A percentile compares a stretch with the other conserved stretches of the same genome.
These are phyloP conservation scores for Adelges cooleyi DNA, from an alignment of 1,140 invertebrate species.

Conservation along the genomic window DNA sequence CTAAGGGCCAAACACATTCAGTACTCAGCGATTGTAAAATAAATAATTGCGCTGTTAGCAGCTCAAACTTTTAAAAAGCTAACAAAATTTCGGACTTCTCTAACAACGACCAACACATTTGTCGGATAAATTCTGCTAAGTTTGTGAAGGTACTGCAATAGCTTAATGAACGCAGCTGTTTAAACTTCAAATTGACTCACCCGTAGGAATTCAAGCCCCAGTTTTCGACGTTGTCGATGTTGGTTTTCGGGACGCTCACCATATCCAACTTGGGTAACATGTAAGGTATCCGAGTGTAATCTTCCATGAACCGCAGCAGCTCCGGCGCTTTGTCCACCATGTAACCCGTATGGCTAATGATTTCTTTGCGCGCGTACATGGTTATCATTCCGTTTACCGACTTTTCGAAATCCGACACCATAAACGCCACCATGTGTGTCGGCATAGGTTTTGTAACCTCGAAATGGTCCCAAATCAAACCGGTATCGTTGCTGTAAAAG, in stretches of 20 bases:
- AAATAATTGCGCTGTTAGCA: too few relatives aligned
- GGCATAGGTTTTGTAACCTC: slow-evolving; percentile 65
- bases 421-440: slow-evolving; percentile 60
- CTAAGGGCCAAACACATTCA: too few relatives aligned
- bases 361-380: slow-evolving; percentile 56
- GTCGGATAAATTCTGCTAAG: too few relatives aligned
- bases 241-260: slow-evolving; percentile 55
- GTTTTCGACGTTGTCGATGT: slow-evolving; percentile 77
- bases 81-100: too few relatives aligned
- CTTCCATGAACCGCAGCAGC: slow-evolving; percentile 33
- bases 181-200: slow-evolving; percentile 33
- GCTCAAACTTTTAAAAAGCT: too few relatives aligned
- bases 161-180: background rate
- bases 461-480: slow-evolving; percentile 68
- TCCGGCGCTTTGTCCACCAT: slow-evolving; percentile 40
- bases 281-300: slow-evolving; percentile 31
- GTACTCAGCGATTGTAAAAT: too few relatives aligned
- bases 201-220: slow-evolving; percentile 55
- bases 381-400: slow-evolving; percentile 36
- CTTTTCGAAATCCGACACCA: slow-evolving; percentile 51
- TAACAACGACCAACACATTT: too few relatives aligned
- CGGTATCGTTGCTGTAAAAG: too few relatives aligned
- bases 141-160: too few relatives aligned
- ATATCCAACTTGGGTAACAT: slow-evolving; percentile 51
- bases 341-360: slow-evolving; percentile 38